Conservation (phyloP, 2,888 invertebrate species). For the Erebia aethiops region DNA sequence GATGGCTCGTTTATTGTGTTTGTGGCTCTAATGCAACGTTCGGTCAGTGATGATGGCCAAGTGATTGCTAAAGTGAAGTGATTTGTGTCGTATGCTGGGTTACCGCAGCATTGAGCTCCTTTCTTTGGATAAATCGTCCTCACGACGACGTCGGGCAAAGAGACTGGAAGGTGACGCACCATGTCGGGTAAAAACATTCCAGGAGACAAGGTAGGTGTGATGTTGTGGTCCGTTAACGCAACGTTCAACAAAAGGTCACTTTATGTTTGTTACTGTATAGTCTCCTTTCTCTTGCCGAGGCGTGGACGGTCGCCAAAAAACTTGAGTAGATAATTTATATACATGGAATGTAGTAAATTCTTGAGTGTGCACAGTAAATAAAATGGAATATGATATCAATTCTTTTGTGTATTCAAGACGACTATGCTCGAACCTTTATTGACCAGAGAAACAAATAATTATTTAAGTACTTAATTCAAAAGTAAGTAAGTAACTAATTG, state of each 20-base stretch:
- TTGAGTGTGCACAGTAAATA: background rate
- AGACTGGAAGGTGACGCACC: constrained; percentile 75
- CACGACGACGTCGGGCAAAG: constrained; percentile 77
- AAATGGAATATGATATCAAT: background rate
- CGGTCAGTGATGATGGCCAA: constrained; percentile 80
- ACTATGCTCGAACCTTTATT: background rate
- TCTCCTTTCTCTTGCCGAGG: constrained; percentile 69
- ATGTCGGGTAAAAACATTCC: constrained; percentile 92
- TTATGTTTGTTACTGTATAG: constrained; percentile 66
- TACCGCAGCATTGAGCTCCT: constrained; percentile 79
- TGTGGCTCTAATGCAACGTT: constrained; percentile 79
- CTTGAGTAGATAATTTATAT: constrained; percentile 21
- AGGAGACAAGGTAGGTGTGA: constrained; percentile 89
- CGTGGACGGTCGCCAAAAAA: constrained; percentile 43
- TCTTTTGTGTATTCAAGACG: background rate
- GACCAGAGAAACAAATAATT: background rate
- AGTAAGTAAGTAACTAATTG: no score
- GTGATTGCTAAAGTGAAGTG: constrained; percentile 79
- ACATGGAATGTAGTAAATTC: constrained; percentile 29
- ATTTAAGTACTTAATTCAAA: background rate
- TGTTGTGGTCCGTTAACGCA: constrained; percentile 16
- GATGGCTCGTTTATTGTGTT: constrained; percentile 79
- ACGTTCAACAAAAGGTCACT: constrained; percentile 47
- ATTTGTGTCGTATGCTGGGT: constrained; percentile 81
- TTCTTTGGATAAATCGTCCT: constrained; percentile 80